Conservation (phyloP, 2,113 vertebrate species). For the Chloebia gouldiae region DNA sequence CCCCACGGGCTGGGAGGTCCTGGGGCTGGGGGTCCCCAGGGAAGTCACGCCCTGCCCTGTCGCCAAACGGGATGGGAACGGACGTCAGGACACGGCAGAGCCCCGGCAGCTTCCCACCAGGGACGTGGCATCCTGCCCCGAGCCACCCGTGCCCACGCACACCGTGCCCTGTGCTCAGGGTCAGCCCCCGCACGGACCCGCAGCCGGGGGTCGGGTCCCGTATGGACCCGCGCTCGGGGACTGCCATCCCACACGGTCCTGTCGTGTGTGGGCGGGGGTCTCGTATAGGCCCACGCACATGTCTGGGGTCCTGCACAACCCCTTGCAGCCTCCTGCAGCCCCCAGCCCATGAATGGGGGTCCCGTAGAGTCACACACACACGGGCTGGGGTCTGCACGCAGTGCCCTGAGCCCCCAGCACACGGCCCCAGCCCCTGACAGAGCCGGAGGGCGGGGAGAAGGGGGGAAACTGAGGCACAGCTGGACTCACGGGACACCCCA, state of each 20-base stretch:
- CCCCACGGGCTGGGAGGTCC: background rate
- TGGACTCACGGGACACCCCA: background rate
- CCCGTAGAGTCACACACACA: too few relatives aligned
- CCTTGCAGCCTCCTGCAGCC: background rate
- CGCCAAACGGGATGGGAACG: background rate
- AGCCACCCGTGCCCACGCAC: background rate
- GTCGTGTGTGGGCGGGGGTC: background rate
- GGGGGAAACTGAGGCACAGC: background rate
- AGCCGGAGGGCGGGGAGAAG: background rate
- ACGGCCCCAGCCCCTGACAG: background rate
- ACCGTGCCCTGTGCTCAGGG: background rate
- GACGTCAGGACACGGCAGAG: background rate
- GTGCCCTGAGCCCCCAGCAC: too few relatives aligned
- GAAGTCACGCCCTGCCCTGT: background rate
- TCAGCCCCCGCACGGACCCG: background rate
- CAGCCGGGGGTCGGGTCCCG: rapidly evolving
- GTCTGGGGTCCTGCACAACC: background rate
- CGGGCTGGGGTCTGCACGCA: too few relatives aligned
- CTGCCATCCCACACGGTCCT: background rate
- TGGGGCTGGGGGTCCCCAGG: background rate
- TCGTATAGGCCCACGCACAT: rapidly evolving
- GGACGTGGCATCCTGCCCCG: background rate
- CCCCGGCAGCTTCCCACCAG: background rate
- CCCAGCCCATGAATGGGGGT: too few relatives aligned
- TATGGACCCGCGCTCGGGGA: rapidly evolving